phyloP scores from a whole-genome alignment of 2,797 vertebrate genomes.

The Phalanger gymnotis region DNA sequence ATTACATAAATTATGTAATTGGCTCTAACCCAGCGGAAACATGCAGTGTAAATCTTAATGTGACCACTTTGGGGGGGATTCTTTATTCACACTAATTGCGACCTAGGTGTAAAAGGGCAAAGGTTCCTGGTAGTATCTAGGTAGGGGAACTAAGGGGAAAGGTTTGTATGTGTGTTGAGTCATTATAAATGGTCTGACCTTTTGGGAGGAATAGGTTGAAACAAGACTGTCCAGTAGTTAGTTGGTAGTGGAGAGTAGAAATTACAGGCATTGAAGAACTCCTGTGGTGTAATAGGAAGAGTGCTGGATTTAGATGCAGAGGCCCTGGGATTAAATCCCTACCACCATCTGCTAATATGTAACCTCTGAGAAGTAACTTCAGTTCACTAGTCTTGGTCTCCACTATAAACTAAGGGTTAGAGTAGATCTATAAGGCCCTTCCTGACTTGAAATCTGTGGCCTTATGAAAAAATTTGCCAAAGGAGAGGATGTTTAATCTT shows the following conservation, averaged over 20 bases:
- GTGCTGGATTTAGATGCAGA: too few species aligned
- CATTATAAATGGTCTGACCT: background rate
- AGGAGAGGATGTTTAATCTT: background rate
- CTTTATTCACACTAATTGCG: background rate
- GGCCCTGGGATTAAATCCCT: too few species aligned
- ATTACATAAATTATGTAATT: too few species aligned
- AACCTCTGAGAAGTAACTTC: background rate
- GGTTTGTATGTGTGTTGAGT: too few species aligned
- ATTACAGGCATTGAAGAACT: too few species aligned
- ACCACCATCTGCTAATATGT: too few species aligned
- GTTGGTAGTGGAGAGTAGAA: background rate
- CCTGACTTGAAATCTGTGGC: background rate
- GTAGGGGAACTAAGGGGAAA: background rate
- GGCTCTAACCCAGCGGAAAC: background rate
- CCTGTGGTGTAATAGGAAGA: too few species aligned
- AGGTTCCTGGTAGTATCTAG: background rate
- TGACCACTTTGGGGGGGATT: background rate
- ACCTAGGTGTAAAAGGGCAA: background rate
- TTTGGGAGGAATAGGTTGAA: background rate
- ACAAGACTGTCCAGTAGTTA: background rate
- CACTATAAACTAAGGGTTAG: background rate
- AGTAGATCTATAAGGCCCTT: background rate
- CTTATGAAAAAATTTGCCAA: background rate
- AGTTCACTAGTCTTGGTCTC: background rate
- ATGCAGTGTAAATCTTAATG: background rate